Base-by-base conservation (phyloP, 2,888 invertebrate species). In the Hyposoter didymator region DNA sequence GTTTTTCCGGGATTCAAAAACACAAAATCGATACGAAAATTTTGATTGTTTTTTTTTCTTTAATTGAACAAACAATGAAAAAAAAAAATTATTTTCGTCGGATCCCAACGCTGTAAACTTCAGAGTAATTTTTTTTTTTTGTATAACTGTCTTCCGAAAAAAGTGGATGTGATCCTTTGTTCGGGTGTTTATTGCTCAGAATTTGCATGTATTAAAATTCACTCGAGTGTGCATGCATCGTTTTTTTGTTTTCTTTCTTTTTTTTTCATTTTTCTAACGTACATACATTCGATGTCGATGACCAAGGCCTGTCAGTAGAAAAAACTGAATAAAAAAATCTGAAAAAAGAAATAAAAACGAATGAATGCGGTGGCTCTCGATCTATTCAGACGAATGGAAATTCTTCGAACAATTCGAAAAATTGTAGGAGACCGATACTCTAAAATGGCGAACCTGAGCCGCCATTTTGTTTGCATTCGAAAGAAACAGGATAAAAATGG, bases 221-320 rank as follows among this genome's bases (percentile, higher is more conserved):
- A 22, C 28, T 39, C 35, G 69, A 62, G 62, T 43, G 22, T 47
- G 35, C 64, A 64, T 49, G 47, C 32, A 64, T 35, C 22, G 35
- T 55, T 0, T 22, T 55, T 22, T 14, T 28, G 5, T 14, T 14
- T 59, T 28, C 12, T 28, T 6, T 49, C 6, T 49, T 49, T 43
- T 69, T n/a, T 52, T 28, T 6, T 49, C n/a, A 17, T 49, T 43
- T 69, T n/a, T 52, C 32, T 43, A 59, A 78, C 74, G 67, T 84
- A 79, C 70, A 28, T 82, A 82, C 59, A 79, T 84, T 84, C 84
- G 84, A 84, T 84, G 84, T 84, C 79, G 84, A 32, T 79, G 84
- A 84, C 73, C 52, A 83, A 83, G 83, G 83, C 83, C 83, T 67
- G 17, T 73, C 67, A 32, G 55, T 70, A 43, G 55, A 66, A 62